Base-by-base conservation (phyloP, 2,888 invertebrate species). In the Drosophila neutralis region DNA sequence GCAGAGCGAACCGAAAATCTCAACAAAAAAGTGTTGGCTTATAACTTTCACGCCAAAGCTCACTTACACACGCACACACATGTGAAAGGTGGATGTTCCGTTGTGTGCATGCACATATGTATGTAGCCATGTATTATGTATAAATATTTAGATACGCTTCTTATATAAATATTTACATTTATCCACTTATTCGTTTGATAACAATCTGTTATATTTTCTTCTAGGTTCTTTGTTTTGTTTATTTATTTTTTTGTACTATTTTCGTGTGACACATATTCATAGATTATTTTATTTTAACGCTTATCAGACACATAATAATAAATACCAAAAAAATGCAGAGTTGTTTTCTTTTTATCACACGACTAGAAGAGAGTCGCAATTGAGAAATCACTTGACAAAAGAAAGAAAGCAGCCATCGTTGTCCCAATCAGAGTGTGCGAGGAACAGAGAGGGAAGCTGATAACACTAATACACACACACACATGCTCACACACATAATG, bases 41-140 rank as follows among this genome's bases (percentile, higher is more conserved):
- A 80, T 71, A 87, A 85, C 85, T 85, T 85, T 87, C 84, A 82
- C 84, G 78, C 73, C 61, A 69, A 76, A 72, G 73, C 62, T 38
- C 56, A 49, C 60, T 53, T 49, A 66, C 21, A 66, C 56, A 56
- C 57, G 24, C 57, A 58, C 58, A 59, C 21, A 4, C 29, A 66
- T 70, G 81, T 68, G 80, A 78, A 75, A 81, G 81, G 78, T 61
- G 24, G 18, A 27, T 13, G 21, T 21, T 27, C 27, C 24, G 42
- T 58, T 18, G 31, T 13, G 48, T 45, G 21, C 35, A 45, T 54
- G 18, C 53, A 57, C 29, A 31, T 36, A 35, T n/a, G 33, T 33
- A 29, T 36, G 18, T 42, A 62, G 10, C n/a, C 24, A 15, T 15
- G 11, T 31, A 27, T 24, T 62, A 35, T 53, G 29, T 15, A 1